Evolutionary conservation across 1,140 invertebrate species (phyloP).

Genomic region (Holotrichia oblita): DNA sequence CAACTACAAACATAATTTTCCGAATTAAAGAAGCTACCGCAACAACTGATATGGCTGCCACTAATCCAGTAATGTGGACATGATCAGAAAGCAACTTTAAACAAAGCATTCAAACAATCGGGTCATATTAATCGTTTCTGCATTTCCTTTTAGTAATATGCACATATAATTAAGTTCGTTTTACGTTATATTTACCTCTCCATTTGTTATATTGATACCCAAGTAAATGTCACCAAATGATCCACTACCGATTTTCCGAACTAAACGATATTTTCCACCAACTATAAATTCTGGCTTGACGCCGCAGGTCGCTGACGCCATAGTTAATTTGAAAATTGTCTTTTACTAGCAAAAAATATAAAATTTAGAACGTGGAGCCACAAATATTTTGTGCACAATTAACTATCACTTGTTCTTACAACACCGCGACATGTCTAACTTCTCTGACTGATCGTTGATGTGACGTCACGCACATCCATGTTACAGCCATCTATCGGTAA

Average conservation of each 20-base stretch:
- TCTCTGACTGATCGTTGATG: conserved; percentile 57
- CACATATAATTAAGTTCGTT: neutral
- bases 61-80: conserved; percentile 41
- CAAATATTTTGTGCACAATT: conserved; percentile 56
- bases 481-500: conserved; percentile 27
- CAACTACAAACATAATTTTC: conserved; percentile 15
- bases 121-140: neutral
- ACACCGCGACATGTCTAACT: conserved; percentile 61
- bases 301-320: conserved; percentile 52
- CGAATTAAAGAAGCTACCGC: conserved; percentile 43
- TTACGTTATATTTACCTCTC: conserved; percentile 70
- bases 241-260: conserved; percentile 97
- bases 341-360: conserved; percentile 48
- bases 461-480: conserved; percentile 54
- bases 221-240: conserved; percentile 99
- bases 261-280: conserved; percentile 92
- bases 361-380: conserved; percentile 54
- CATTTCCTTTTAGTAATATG: neutral
- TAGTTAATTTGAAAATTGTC: conserved; percentile 53
- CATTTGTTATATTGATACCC: conserved; percentile 95
- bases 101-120: conserved; percentile 23
- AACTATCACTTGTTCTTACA: conserved; percentile 59
- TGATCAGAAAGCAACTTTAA: conserved; percentile 20
- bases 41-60: conserved; percentile 54
- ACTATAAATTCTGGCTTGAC: conserved; percentile 69